phyloP scores from a whole-genome alignment of 1,140 invertebrate genomes.

The Meloidogyne hapla region DNA sequence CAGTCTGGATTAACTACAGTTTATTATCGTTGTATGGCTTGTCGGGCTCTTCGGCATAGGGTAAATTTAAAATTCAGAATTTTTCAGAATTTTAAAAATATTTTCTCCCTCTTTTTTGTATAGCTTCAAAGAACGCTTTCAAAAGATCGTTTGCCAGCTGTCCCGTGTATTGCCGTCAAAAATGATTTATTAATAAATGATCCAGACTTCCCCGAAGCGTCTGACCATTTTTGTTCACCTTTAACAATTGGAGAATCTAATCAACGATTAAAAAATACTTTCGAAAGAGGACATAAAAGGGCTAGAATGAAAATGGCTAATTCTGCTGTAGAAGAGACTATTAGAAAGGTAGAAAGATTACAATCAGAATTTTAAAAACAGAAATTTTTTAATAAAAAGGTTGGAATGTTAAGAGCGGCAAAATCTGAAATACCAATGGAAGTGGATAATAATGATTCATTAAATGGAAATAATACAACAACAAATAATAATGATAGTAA shows the following conservation, averaged over 20 bases:
- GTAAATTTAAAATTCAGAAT: background rate
- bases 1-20: slow-evolving; percentile 52
- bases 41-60: slow-evolving; percentile 48
- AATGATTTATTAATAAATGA: slow-evolving; percentile 55
- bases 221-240: slow-evolving; percentile 50
- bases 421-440: background rate
- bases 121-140: slow-evolving; percentile 47
- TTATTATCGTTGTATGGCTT: slow-evolving; percentile 56
- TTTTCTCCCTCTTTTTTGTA: background rate
- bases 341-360: slow-evolving; percentile 19
- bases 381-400: no score
- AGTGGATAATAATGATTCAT: background rate
- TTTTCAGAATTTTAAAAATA: background rate
- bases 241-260: slow-evolving; percentile 53
- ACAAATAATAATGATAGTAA: background rate
- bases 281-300: slow-evolving; percentile 51
- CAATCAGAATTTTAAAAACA: no score
- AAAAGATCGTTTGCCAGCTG: slow-evolving; percentile 49
- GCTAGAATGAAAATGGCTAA: slow-evolving; percentile 51
- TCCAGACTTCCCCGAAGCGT: slow-evolving; percentile 52
- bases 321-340: slow-evolving; percentile 22
- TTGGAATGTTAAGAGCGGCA: background rate
- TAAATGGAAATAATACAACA: background rate
- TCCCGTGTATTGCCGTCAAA: slow-evolving; percentile 53
- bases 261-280: slow-evolving; percentile 49